phyloP scores from a whole-genome alignment of 2,888 invertebrate species.

The Iphiclides podalirius region DNA sequence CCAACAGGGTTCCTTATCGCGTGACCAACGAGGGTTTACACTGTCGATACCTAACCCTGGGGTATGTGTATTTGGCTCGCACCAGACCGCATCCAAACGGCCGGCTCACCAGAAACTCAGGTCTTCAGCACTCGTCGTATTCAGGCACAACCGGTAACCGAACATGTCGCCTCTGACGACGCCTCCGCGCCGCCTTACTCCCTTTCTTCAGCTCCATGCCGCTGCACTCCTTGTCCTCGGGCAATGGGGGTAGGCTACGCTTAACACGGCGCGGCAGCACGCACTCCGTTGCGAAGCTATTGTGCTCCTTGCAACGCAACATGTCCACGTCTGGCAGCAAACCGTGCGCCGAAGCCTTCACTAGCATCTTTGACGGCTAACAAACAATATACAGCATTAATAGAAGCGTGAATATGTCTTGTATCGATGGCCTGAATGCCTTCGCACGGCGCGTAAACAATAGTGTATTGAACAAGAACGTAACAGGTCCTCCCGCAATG shows the following conservation, averaged over 20 bases:
- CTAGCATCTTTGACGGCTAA: conserved; percentile 44
- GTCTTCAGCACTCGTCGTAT: conserved; percentile 55
- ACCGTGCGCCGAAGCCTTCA: conserved; percentile 50
- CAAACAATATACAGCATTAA: neutral
- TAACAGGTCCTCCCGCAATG: conserved; percentile 45
- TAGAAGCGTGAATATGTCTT: no score
- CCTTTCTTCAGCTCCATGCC: conserved; percentile 55
- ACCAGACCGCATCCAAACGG: neutral
- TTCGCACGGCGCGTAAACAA: neutral
- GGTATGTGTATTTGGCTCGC: no score
- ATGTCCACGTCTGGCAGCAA: conserved; percentile 62
- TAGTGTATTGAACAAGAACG: no score
- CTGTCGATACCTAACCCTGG: no score
- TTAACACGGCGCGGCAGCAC: conserved; percentile 60
- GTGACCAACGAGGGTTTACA: no score
- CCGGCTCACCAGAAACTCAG: neutral
- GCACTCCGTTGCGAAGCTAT: conserved; percentile 58
- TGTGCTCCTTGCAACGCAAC: conserved; percentile 59
- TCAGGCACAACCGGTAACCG: conserved; percentile 61
- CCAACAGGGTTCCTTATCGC: neutral
- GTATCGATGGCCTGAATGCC: neutral
- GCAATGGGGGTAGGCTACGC: conserved; percentile 57
- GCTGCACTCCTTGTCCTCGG: conserved; percentile 68
- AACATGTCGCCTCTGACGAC: conserved; percentile 52
- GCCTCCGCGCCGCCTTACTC: conserved; percentile 48